These are phyloP conservation scores for Geotria australis DNA, from an alignment of 2,797 vertebrate species.

Conservation along the genomic window DNA sequence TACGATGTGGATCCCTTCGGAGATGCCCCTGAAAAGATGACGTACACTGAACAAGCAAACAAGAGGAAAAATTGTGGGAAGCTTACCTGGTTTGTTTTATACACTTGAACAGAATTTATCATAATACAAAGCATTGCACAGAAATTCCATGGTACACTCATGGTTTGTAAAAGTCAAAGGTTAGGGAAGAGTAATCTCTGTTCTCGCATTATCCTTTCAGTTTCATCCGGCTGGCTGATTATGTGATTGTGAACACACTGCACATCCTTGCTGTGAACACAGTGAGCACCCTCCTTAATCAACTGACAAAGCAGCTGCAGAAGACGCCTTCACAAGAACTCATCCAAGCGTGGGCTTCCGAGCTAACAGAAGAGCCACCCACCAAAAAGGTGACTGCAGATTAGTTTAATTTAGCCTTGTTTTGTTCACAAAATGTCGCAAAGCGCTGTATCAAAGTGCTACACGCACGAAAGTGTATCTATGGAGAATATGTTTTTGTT, in stretches of 20 bases:
- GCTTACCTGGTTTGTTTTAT: slow-evolving; percentile 19
- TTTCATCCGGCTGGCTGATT: slow-evolving; percentile 41
- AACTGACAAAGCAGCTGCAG: slow-evolving; percentile 18
- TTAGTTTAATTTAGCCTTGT: no score
- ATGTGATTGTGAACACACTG: slow-evolving; percentile 30
- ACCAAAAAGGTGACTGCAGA: slow-evolving; percentile 12
- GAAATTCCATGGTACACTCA: background rate
- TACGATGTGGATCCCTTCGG: slow-evolving; percentile 7
- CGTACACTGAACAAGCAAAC: slow-evolving; percentile 12
- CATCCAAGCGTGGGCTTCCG: slow-evolving; percentile 19
- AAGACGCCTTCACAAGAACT: slow-evolving; percentile 12
- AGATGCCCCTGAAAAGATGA: slow-evolving; percentile 12
- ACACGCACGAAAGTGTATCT: background rate
- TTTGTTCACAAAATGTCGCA: no score
- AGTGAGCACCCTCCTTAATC: slow-evolving; percentile 14
- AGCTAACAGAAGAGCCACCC: slow-evolving; percentile 6
- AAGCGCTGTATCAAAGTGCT: no score
- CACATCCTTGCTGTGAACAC: slow-evolving; percentile 24
- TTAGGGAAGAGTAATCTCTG: background rate
- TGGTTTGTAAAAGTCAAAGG: background rate
- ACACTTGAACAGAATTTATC: background rate
- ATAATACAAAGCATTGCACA: no score
- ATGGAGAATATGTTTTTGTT: background rate
- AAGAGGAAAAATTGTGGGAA: slow-evolving; percentile 16
- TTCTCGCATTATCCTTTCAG: slow-evolving; percentile 11